Base-by-base conservation (phyloP, 2,888 invertebrate genomes). In the Ischnura elegans region DNA sequence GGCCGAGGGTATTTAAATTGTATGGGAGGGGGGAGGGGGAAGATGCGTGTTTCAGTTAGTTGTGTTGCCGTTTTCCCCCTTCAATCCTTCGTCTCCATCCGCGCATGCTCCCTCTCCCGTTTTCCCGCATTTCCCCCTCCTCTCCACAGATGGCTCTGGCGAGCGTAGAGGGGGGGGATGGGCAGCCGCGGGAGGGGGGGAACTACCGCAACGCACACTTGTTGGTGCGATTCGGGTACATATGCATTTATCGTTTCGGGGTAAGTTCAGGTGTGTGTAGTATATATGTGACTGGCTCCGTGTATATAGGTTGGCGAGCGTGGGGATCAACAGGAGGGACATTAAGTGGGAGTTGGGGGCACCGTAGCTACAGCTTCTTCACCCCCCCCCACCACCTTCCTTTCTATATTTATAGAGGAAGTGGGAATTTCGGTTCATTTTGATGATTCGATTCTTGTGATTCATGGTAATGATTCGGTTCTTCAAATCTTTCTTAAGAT, bases 271-370 rank as follows among this genome's bases (percentile, higher is more conserved):
- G n/a, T 76, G 5, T n/a, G 16, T 76, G 5, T 47, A 47, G 13
- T 47, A 47, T 47, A 47, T 47, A 47, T 47, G 47, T 47, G 13
- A 47, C 47, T 8, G 5, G 47, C 47, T 8, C 5, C 47, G 29
- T 66, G 29, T 66, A 21, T 6, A 10, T 29, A 76, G 76, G 76
- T 25, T 16, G 29, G 76, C 61, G 25, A 61, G 76, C 76, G 36
- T 1, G 6, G 76, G 29, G 61, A 76, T 76, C 76, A 76, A 76
- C 76, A 76, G 76, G 76, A 76, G 76, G 76, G 76, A 76, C n/a
- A 76, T 76, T 76, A 76, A 76, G 76, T 21, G 21, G 61, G 61
- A n/a, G 25, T 1, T 1, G 61, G 61, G n/a, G n/a, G 61, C n/a
- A 10, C 61, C n/a, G n/a, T n/a, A 25, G 61, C 61, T 25, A 47